Percentiles rank a stretch among this genome's conserved stretches.
Evolutionary conservation across 2,888 invertebrate species (phyloP).

Genomic region (Ormyrus rosae): DNA sequence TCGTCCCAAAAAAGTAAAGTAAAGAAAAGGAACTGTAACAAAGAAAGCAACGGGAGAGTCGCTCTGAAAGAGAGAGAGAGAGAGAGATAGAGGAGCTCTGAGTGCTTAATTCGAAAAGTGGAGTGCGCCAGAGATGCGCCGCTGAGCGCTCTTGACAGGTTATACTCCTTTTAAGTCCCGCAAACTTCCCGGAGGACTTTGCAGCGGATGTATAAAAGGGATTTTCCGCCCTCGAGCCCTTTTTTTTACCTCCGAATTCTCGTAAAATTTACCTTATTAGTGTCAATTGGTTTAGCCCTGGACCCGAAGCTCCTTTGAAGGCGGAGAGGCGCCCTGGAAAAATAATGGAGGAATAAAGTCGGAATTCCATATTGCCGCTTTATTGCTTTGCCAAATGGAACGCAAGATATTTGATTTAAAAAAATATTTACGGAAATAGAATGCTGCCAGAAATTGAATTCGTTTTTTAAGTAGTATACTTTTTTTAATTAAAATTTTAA

Average conservation of each 20-base stretch:
- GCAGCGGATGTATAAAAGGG: constrained; percentile 25
- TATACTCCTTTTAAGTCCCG: constrained; percentile 36
- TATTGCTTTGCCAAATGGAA: background rate
- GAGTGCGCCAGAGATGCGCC: constrained; percentile 30
- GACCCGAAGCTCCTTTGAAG: background rate
- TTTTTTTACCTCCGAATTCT: background rate
- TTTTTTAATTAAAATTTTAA: too few species aligned
- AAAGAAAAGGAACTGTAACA: background rate
- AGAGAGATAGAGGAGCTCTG: background rate
- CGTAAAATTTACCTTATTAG: constrained; percentile 19
- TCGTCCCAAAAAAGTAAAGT: background rate
- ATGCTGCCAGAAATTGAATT: too few species aligned
- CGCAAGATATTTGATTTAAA: background rate
- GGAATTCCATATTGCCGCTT: background rate
- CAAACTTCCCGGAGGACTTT: constrained; percentile 30
- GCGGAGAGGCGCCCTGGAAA: background rate
- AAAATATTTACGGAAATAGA: too few species aligned
- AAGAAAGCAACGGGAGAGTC: background rate
- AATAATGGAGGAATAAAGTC: background rate
- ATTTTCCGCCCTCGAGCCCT: constrained; percentile 9
- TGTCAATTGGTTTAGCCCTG: constrained; percentile 20
- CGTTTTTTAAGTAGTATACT: too few species aligned
- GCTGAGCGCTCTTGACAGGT: constrained; percentile 26
- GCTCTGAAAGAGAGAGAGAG: background rate
- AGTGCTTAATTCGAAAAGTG: constrained; percentile 51